Evolutionary conservation across 2,888 invertebrate genomes (phyloP).

Genomic region (Pandemis cinnamomeana): DNA sequence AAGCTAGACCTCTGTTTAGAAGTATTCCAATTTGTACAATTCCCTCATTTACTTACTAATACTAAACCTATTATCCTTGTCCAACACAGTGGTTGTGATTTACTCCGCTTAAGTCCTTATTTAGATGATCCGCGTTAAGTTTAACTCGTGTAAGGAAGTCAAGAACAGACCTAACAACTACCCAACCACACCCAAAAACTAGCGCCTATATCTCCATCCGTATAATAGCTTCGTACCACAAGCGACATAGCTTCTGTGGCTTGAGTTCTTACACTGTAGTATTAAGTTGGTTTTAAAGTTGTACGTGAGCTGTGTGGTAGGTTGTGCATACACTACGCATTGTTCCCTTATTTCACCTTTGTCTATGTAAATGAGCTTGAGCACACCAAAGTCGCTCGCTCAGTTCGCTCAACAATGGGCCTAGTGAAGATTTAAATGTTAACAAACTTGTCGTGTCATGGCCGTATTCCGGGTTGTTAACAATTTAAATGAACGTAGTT

Average conservation of each 20-base stretch:
- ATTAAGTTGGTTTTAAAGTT: constrained; percentile 3
- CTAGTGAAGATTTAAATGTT: constrained; percentile 42
- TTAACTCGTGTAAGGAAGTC: constrained; percentile 33
- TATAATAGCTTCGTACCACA: constrained; percentile 32
- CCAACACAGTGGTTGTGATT: neutral
- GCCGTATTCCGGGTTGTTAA: constrained; percentile 21
- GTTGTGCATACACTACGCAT: constrained; percentile 52
- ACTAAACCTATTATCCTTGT: neutral
- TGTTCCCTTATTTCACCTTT: constrained; percentile 63
- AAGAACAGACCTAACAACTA: constrained; percentile 34
- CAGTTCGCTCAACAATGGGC: constrained; percentile 47
- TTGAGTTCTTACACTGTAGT: constrained; percentile 6
- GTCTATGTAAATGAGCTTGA: constrained; percentile 60
- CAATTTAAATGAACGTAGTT: neutral
- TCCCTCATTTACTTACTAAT: neutral
- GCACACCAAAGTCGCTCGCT: constrained; percentile 46
- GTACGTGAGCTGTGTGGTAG: constrained; percentile 38
- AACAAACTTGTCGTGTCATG: constrained; percentile 39
- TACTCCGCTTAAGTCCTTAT: neutral
- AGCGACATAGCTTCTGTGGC: constrained; percentile 11
- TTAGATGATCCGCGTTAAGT: constrained; percentile 17
- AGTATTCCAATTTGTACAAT: no score
- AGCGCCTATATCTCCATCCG: constrained; percentile 7
- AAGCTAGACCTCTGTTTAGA: no score
- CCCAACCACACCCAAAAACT: constrained; percentile 35